Conservation (phyloP, 2,797 vertebrate species). For the Botia almorhae region DNA sequence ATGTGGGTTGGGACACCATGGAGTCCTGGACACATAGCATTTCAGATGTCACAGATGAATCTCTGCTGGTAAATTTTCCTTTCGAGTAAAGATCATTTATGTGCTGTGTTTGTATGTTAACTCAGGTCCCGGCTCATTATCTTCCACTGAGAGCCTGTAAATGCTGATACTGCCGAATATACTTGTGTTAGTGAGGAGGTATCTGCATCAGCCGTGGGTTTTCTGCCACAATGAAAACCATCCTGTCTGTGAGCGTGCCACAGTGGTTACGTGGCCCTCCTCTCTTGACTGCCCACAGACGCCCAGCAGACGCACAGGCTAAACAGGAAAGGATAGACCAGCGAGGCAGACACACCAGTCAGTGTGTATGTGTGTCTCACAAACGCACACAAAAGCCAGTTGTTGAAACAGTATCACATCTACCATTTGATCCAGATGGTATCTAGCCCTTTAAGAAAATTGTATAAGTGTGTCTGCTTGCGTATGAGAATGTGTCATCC, state of each 20-base stretch:
- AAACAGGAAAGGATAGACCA: slow-evolving; percentile 93
- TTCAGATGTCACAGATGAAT: too few species aligned
- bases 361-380: slow-evolving; percentile 53
- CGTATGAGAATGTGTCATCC: background rate
- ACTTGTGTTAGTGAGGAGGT: slow-evolving; percentile 32
- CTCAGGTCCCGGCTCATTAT: slow-evolving; percentile 65
- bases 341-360: slow-evolving; percentile 74
- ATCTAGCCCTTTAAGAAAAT: slow-evolving; percentile 12
- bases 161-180: slow-evolving; percentile 54
- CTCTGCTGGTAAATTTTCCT: too few species aligned
- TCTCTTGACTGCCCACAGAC: slow-evolving; percentile 89
- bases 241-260: slow-evolving; percentile 53
- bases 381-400: slow-evolving; percentile 33
- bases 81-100: background rate
- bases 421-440: slow-evolving; percentile 29
- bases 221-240: slow-evolving; percentile 71
- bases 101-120: background rate
- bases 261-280: slow-evolving; percentile 69
- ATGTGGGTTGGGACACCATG: background rate
- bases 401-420: slow-evolving; percentile 10
- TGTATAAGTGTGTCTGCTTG: background rate
- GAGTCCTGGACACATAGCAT: too few species aligned
- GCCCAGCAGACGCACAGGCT: slow-evolving; percentile 87
- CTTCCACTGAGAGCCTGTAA: slow-evolving; percentile 66
- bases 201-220: slow-evolving; percentile 56